These are phyloP conservation scores for Silurus lanzhouensis DNA, from an alignment of 2,797 vertebrate species.

Conservation along the genomic window DNA sequence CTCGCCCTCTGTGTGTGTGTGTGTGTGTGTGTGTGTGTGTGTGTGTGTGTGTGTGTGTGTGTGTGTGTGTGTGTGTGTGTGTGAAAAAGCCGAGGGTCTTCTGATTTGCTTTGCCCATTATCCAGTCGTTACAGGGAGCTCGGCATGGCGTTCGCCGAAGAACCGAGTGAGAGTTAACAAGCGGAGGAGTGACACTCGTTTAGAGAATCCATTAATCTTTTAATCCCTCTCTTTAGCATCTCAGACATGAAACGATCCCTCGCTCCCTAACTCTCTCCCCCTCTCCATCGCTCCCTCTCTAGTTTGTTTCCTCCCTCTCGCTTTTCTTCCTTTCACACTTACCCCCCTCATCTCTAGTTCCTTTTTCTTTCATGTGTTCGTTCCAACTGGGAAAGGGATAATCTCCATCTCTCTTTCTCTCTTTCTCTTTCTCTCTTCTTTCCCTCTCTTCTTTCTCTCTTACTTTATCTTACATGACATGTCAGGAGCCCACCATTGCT, in stretches of 20 bases:
- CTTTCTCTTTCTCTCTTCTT: slow-evolving; percentile 6
- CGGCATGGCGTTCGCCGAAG: slow-evolving; percentile 25
- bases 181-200: slow-evolving; percentile 44
- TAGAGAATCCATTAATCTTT: slow-evolving; percentile 44
- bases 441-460: not conserved
- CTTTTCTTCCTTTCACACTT: slow-evolving; percentile 30
- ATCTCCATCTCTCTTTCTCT: slow-evolving; percentile 13
- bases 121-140: slow-evolving; percentile 16
- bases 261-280: not conserved
- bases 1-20: slow-evolving; percentile 26
- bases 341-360: slow-evolving; percentile 27
- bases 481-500: no score
- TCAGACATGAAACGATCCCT: slow-evolving; percentile 43
- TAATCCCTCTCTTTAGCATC: slow-evolving; percentile 45
- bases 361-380: slow-evolving; percentile 36
- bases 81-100: slow-evolving; percentile 15
- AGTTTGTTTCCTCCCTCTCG: slow-evolving; percentile 14
- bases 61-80: not conserved
- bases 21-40: slow-evolving; percentile 4
- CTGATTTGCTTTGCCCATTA: slow-evolving; percentile 34
- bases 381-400: slow-evolving; percentile 37
- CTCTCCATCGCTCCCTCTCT: not conserved
- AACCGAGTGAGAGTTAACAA: slow-evolving; percentile 35
- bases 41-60: not conserved
- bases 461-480: slow-evolving; percentile 7